Evolutionary conservation across 2,888 invertebrate species (phyloP).

Genomic region (Pandemis cinnamomeana): DNA sequence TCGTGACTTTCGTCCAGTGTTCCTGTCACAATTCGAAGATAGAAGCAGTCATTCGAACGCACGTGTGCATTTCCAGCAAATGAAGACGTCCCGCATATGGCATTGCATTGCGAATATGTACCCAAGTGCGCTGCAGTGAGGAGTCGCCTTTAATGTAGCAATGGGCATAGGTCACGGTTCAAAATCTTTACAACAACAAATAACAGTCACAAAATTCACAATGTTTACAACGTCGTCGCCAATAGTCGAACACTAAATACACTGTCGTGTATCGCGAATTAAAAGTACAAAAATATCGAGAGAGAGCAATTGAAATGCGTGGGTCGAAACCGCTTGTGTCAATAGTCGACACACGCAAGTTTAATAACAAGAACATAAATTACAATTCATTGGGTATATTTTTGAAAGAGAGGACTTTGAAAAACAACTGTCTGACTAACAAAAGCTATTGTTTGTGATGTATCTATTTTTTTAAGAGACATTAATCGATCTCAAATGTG

Average conservation of each 20-base stretch:
- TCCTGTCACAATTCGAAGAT: too few species aligned
- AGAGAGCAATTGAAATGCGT: not conserved
- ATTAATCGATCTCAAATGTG: not conserved
- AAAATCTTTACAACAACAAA: too few species aligned
- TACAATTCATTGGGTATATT: not conserved
- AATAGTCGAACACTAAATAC: not conserved
- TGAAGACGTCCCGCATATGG: too few species aligned
- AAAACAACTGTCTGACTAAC: not conserved
- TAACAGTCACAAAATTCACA: not conserved
- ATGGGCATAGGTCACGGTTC: too few species aligned
- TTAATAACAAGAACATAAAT: not conserved
- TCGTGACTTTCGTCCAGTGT: too few species aligned
- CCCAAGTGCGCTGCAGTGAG: too few species aligned
- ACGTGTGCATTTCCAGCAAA: too few species aligned
- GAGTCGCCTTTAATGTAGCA: too few species aligned
- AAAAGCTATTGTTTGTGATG: not conserved
- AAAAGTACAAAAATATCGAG: not conserved
- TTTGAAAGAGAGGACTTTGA: not conserved
- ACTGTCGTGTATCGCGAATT: not conserved
- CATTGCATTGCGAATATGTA: too few species aligned
- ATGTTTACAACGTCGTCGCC: not conserved
- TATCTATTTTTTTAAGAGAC: too few species aligned
- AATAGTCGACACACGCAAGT: not conserved
- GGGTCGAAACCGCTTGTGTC: not conserved
- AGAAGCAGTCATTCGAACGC: too few species aligned